Base-by-base conservation (phyloP, 2,797 vertebrate species). In the Pangasius djambal region DNA sequence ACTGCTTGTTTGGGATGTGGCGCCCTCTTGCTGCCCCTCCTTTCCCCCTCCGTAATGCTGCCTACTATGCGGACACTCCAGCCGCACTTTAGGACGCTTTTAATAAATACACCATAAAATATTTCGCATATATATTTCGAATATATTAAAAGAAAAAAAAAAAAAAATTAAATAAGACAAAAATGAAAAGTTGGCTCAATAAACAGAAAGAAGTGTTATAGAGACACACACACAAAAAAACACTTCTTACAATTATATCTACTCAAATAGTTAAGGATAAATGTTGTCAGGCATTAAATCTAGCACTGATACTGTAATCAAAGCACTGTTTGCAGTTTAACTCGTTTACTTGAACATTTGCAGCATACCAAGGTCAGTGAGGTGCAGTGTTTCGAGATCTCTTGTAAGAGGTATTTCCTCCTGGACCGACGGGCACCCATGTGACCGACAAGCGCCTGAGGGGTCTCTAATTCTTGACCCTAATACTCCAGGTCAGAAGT, bases 321-420 rank as follows among this genome's bases (percentile, higher is more conserved):
- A 96, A 97, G 96, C 96, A 94, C 94, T 94, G 93, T 95, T 96
- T 97, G 95, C 96, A 96, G 95, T 96, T 93, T 94, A 92, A 96
- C 93, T 95, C 95, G 95, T 95, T 96, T 97, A 97, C 93, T 92
- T 96, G 57, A 65, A 96, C 96, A 95, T 96, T 96, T 97, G 97
- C 97, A 97, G 97, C 97, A 98, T 97, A 96, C 96, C 95, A 96
- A 97, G 97, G 97, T 97, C 97, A 96, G 95, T 97, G 97, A 98
- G 97, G 97, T 97, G 97, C 96, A 96, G 95, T 96, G 96, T 97
- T 97, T 96, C 93, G 93, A 94, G 94, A 95, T 96, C 93, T 96
- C 93, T 94, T 94, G 85, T 93, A 93, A 93, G 93, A 95, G 94
- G 94, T 93, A 93, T 90, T 90, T 91, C 93, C 94, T 95, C 94